phyloP scores from a whole-genome alignment of 2,888 invertebrate species.

The Hanleya hanleyi region DNA sequence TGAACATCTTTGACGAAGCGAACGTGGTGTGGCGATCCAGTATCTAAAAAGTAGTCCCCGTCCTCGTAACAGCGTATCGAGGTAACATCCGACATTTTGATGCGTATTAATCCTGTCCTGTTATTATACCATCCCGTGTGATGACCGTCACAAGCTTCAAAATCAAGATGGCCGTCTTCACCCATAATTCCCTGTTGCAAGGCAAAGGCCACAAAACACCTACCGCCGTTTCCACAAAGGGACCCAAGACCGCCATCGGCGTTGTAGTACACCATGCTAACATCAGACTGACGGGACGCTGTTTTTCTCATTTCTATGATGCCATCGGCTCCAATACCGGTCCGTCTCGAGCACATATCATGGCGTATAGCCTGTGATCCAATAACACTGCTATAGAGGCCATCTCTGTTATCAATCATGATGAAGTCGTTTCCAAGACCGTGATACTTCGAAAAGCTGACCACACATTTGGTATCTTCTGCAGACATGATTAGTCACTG shows the following conservation, averaged over 20 bases:
- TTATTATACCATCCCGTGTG: conserved; percentile 22
- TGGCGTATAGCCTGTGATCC: neutral
- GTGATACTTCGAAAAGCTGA: conserved; percentile 49
- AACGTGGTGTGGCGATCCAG: conserved; percentile 49
- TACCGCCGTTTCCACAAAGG: conserved; percentile 50
- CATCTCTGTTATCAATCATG: conserved; percentile 28
- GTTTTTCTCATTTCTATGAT: conserved; percentile 30
- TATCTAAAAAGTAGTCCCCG: conserved; percentile 40
- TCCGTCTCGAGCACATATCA: conserved; percentile 40
- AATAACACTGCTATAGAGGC: neutral
- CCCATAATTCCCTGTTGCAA: conserved; percentile 19
- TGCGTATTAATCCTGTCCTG: conserved; percentile 20
- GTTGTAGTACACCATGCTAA: conserved; percentile 40
- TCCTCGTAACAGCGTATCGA: conserved; percentile 2
- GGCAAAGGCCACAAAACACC: conserved; percentile 45
- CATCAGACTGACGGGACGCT: conserved; percentile 7
- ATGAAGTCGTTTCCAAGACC: conserved; percentile 51
- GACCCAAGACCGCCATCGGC: conserved; percentile 37
- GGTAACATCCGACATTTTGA: conserved; percentile 7
- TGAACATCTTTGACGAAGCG: conserved; percentile 32
- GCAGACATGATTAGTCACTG: too few species aligned
- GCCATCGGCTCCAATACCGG: conserved; percentile 51
- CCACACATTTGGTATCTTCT: too few species aligned
- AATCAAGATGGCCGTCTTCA: neutral
- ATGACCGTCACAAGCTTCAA: conserved; percentile 34